phyloP scores from a whole-genome alignment of 2,888 invertebrate genomes.

The Troglohyphantes excavatus region DNA sequence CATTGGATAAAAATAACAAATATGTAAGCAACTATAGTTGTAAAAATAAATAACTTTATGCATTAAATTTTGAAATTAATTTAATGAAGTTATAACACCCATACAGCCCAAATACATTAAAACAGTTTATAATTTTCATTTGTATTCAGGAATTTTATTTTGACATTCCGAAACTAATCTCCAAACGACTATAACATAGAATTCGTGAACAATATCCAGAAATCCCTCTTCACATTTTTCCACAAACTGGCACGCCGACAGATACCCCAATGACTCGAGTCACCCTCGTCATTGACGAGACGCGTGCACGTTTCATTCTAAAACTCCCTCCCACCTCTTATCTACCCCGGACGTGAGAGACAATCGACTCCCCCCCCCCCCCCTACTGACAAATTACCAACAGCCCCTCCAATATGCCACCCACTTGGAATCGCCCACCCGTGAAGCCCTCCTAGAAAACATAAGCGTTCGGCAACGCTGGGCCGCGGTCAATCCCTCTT shows the following conservation, averaged over 20 bases:
- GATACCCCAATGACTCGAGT: background rate
- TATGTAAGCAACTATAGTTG: too few relatives aligned
- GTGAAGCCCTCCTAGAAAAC: slow-evolving; percentile 11
- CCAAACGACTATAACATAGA: too few relatives aligned
- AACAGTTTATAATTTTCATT: too few relatives aligned
- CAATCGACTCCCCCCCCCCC: slow-evolving; percentile 19
- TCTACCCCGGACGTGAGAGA: slow-evolving; percentile 14
- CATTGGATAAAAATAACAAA: too few relatives aligned
- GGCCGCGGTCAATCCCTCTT: background rate
- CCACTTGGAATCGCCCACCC: slow-evolving; percentile 8
- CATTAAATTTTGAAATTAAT: too few relatives aligned
- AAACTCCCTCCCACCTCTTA: slow-evolving; percentile 13
- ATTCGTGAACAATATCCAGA: too few relatives aligned
- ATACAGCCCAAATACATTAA: too few relatives aligned
- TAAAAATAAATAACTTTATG: too few relatives aligned
- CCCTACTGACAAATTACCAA: slow-evolving; percentile 38
- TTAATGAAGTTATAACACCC: too few relatives aligned
- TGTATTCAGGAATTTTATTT: too few relatives aligned
- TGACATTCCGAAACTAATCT: too few relatives aligned
- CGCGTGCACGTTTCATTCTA: slow-evolving; percentile 16
- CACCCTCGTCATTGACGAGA: background rate
- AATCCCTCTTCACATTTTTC: background rate
- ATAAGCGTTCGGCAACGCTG: slow-evolving; percentile 15
- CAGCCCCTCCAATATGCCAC: slow-evolving; percentile 41
- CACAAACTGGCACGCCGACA: background rate